Evolutionary conservation across 2,113 vertebrate species (phyloP).

Genomic region (Anoura caudifer): DNA sequence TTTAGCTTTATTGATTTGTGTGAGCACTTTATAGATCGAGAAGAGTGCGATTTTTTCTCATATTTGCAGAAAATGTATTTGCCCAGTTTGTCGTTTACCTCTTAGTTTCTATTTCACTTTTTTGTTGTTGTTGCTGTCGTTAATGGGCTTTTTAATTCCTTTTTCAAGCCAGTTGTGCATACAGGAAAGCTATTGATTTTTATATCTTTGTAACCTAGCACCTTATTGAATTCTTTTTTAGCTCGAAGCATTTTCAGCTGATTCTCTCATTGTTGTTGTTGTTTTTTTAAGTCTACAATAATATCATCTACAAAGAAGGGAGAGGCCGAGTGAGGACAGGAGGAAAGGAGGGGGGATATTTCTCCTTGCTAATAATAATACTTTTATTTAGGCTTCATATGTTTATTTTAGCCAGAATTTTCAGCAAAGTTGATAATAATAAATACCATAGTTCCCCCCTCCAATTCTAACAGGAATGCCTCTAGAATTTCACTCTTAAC

Average conservation of each 20-base stretch:
- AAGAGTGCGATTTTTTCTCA: not conserved
- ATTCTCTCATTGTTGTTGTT: not conserved
- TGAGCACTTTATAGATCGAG: not conserved
- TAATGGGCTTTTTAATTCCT: not conserved
- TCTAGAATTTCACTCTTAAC: not conserved
- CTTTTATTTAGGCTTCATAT: not conserved
- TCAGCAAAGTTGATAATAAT: not conserved
- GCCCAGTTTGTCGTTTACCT: not conserved
- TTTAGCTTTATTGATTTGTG: conserved; percentile 38
- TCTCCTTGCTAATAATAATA: not conserved
- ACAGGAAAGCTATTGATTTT: conserved; percentile 35
- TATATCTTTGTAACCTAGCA: not conserved
- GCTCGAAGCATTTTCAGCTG: not conserved
- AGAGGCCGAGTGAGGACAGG: not conserved
- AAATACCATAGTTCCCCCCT: not conserved
- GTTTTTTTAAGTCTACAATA: not conserved
- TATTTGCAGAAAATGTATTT: conserved; percentile 43
- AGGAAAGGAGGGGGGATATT: not conserved
- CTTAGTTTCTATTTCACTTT: conserved; percentile 26
- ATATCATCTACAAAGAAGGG: not conserved
- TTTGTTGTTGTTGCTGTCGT: not conserved
- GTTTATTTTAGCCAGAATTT: not conserved
- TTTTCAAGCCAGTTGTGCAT: not conserved
- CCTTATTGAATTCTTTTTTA: conserved; percentile 3
- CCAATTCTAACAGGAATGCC: not conserved